Conservation (phyloP, 2,113 vertebrate genomes). For the Athene noctua region DNA sequence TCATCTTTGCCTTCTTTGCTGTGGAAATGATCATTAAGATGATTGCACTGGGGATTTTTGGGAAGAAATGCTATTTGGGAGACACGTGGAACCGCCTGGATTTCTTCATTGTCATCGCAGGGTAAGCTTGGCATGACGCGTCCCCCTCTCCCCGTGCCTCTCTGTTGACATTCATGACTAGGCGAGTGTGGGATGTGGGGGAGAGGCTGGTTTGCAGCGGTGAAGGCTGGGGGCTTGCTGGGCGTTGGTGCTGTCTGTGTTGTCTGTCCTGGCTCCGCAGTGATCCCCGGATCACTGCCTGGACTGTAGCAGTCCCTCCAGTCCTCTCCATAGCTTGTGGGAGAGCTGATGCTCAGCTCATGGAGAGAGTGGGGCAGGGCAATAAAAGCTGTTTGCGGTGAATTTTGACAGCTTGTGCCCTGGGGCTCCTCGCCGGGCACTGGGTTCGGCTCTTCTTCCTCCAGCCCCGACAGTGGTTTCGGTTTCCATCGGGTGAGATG, state of each 20-base stretch:
- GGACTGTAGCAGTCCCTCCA: rapidly evolving
- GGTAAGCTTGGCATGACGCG: slow-evolving; percentile 74
- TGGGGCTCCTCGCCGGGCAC: rapidly evolving
- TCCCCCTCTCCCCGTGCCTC: rapidly evolving
- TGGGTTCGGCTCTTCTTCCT: background rate
- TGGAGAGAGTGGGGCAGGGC: background rate
- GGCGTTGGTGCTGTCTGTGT: rapidly evolving
- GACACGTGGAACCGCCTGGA: slow-evolving; percentile 98
- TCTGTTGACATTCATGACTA: background rate
- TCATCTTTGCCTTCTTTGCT: slow-evolving; percentile 99
- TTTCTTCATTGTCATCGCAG: slow-evolving; percentile 97
- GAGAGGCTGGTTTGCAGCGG: background rate
- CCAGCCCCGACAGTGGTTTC: background rate
- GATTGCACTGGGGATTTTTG: slow-evolving; percentile 96
- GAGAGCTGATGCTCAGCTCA: background rate
- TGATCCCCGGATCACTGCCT: rapidly evolving
- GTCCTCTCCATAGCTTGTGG: background rate
- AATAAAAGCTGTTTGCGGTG: background rate
- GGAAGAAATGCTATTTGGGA: slow-evolving; percentile 97
- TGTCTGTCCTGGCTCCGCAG: background rate
- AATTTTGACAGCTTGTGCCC: background rate
- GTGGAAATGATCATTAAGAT: slow-evolving; percentile 99
- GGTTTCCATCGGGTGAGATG: background rate
- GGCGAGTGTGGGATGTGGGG: background rate
- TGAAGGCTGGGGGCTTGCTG: background rate